Evolutionary conservation across 2,888 invertebrate species (phyloP), one percentile per base, ranked within the genome.

Genomic region (Sycophila texana): DNA sequence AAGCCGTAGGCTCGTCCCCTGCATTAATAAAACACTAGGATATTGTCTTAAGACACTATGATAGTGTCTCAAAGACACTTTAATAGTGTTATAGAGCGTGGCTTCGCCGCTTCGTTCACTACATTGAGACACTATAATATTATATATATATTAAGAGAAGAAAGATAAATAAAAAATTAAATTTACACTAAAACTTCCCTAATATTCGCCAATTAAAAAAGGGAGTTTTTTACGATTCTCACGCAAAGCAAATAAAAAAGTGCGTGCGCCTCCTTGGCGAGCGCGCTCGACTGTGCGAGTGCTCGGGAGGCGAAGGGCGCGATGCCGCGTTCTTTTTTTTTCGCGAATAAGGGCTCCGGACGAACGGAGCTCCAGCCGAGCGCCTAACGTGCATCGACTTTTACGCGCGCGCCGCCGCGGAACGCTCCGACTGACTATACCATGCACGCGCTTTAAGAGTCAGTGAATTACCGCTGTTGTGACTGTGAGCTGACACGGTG

Each of bases 301-400:
- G 3, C 51, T 16, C 13, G 1, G 4, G n/a, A 26, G 20, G 22
- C 58, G 14, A 22, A 26, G 4, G 13, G 18, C 55, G 14, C 10
- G 5, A 18, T 14, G 12, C 39, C 55, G 16, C 53, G 10, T 26
- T 16, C 26, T 68, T 55, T 7, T 65, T 65, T 26, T 73, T 18
- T 16, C 13, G 16, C 12, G n/a, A 10, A 4, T 5, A n/a, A 20
- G 53, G 67, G 53, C 18, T 67, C 47, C 74, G 74, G 74, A 79
- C 70, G 74, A 71, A 74, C 74, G 66, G 70, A 79, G 68, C 70
- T 74, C 74, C 58, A 74, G 51, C 74, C 16, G 53, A 51, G 79
- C 65, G 74, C 49, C n/a, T 79, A 74, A 79, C 58, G 30, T 70
- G 74, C 74, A 74, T 79, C 74, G 79, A 79, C 79, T 79, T 79